Conservation (phyloP, 2,113 vertebrate genomes). For the Oxygymnocypris stewartii region DNA sequence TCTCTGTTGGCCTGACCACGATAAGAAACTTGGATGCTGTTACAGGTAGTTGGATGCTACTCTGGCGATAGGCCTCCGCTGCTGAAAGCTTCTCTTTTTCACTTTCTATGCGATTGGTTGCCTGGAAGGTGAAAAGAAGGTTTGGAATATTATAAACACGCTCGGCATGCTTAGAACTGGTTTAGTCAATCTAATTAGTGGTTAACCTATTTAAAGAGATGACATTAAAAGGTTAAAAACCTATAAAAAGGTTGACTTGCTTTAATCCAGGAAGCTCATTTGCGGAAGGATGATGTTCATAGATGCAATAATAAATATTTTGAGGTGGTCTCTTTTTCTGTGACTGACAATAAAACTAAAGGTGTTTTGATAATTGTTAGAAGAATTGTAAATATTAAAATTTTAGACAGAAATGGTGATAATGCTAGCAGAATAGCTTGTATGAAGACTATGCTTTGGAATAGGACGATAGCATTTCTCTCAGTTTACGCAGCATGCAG, state of each 20-base stretch:
- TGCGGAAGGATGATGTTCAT: neutral
- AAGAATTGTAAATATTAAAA: neutral
- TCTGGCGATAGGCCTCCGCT: constrained; percentile 62
- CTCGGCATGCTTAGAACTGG: neutral
- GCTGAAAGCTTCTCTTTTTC: constrained; percentile 74
- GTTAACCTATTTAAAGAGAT: neutral
- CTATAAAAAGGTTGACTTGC: neutral
- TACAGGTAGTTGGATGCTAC: constrained; percentile 78
- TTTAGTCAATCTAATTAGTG: neutral
- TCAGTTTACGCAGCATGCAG: no score
- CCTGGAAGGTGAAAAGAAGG: constrained; percentile 67
- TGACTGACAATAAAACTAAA: constrained; percentile 9
- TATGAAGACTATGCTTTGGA: no score
- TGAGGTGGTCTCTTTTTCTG: neutral
- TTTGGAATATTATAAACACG: no score
- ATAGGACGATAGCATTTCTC: no score
- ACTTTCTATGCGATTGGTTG: constrained; percentile 83
- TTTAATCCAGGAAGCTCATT: constrained; percentile 26
- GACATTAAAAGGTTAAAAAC: no score
- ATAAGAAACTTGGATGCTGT: constrained; percentile 70
- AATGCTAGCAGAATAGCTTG: constrained; percentile 3
- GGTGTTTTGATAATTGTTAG: constrained; percentile 12
- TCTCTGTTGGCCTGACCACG: neutral
- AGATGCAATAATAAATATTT: constrained; percentile 29
- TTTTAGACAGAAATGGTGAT: constrained; percentile 5